phyloP scores from a whole-genome alignment of 2,113 vertebrate genomes.

The Natator depressus region DNA sequence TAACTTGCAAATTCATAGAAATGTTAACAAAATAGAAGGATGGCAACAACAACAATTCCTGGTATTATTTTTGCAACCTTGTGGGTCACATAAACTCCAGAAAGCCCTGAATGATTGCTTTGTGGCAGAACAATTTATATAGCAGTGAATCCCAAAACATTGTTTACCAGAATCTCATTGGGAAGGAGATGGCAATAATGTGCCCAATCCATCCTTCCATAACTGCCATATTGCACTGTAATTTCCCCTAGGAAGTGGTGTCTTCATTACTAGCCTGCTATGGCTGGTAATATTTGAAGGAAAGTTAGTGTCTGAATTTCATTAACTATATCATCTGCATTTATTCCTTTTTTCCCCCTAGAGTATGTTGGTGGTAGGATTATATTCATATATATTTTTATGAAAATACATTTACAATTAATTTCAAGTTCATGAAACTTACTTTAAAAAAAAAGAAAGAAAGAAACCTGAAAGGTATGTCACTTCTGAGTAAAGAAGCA shows the following conservation, averaged over 20 bases:
- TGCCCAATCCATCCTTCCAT: slow-evolving; percentile 24
- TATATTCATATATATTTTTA: background rate
- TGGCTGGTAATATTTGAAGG: slow-evolving; percentile 24
- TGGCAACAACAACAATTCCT: background rate
- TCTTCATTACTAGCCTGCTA: slow-evolving; percentile 59
- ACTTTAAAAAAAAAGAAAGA: background rate
- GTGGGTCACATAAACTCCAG: slow-evolving; percentile 3
- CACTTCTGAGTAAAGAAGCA: background rate
- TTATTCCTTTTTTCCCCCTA: background rate
- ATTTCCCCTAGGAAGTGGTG: slow-evolving; percentile 22
- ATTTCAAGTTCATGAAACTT: background rate
- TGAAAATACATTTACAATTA: background rate
- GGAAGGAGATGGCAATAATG: slow-evolving; percentile 42
- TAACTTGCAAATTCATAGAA: background rate
- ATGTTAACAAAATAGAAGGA: slow-evolving; percentile 14
- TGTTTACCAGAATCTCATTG: slow-evolving; percentile 50
- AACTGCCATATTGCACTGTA: slow-evolving; percentile 43
- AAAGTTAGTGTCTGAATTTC: slow-evolving; percentile 56
- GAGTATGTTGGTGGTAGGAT: background rate
- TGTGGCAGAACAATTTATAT: slow-evolving; percentile 27
- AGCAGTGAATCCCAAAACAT: slow-evolving; percentile 17
- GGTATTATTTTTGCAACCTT: background rate
- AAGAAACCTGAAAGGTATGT: background rate
- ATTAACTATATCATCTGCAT: slow-evolving; percentile 45
- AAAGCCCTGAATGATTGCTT: background rate